Base-by-base conservation (phyloP, 53 echinoderm and acorn worm genomes). In the Pentamera pediparva region DNA sequence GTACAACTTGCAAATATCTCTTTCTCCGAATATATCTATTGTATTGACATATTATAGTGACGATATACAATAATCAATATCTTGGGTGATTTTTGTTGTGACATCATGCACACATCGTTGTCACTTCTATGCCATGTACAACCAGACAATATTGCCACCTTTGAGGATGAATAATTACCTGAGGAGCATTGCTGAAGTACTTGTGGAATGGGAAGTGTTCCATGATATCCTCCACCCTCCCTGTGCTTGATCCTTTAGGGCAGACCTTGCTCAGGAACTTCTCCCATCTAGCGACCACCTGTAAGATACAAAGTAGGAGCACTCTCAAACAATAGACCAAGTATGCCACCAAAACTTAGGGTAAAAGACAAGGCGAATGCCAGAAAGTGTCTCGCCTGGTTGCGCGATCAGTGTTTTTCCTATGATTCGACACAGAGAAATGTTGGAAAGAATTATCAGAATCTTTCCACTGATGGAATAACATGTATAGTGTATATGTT, bases 281-380 rank as follows among this genome's bases (percentile, higher is more conserved):
- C 86, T 95, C 96, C 96, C 96, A 95, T 57, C 96, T 81, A 25
- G 96, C 87, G 13, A 95, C 85, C 35, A 95, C 91, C 96, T 95
- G 69, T 12, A 29, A 37, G 56, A 47, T 15, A 77, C 59, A 49
- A 47, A 53, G 47, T 20, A 9, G 39, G 13, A 78, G 10, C 15
- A 11, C 11, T 11, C 11, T 21, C 17, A 1, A 56, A 56, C 47
- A 45, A 45, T 45, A n/a, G 47, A 45, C 12, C 47, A 45, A 12
- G 12, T 45, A 15, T 45, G 0, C 12, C 12, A 12, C 12, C 13
- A n/a, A 45, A 45, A 45, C n/a, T 45, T 1, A 45, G n/a, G 12
- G 13, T 15, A n/a, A 45, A 0, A 45, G 47, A 45, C 0, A n/a
- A 45, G n/a, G 12, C 12, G 13, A n/a, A n/a, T n/a, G n/a, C n/a